Evolutionary conservation across 2,797 vertebrate species (phyloP), one percentile per base, ranked within the genome.

Genomic region (Labeo calbasu): DNA sequence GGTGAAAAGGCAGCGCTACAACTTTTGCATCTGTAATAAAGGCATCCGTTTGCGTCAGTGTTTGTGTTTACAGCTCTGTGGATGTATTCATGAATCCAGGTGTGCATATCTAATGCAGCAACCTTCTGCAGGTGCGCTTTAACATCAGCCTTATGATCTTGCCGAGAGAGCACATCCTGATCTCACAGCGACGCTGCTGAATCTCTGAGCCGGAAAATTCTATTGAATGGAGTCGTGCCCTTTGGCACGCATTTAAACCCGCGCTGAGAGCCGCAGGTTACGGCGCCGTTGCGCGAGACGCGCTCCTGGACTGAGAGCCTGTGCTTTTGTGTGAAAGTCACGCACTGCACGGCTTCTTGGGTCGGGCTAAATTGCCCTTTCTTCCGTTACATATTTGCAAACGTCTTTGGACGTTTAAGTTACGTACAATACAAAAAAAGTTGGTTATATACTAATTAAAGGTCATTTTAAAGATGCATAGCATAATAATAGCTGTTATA

Each of bases 211-310:
- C 70, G 77, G 57, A 85, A 73, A 77, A 32, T 66, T 43, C 65
- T 5, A 15, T 19, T 57, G 78, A 86, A 10, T 66, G 14, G 19
- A 86, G 76, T 85, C 63, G 0, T n/a, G 80, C 36, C 61, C 57
- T 83, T 70, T 84, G 85, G 81, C 83, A 77, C 28, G 43, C 77
- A 70, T 89, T 88, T 84, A 81, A 77, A 79, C 82, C 53, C 15
- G 21, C 25, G 10, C 69, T 84, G 57, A 88, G 57, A 48, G 84
- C 83, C 32, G 15, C 61, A 23, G 68, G 72, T 36, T 61, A 11
- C 25, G 17, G 36, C 36, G 32, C 36, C 4, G 2, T 1, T 15
- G 51, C 50, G 40, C 50, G 50, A 82, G 66, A 72, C 40, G 21
- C 57, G 40, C 13, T 59, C 76, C 80, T 72, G 19, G 59, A 82